Evolutionary conservation across 1,140 invertebrate genomes (phyloP).

Genomic region (Asobara japonica): DNA sequence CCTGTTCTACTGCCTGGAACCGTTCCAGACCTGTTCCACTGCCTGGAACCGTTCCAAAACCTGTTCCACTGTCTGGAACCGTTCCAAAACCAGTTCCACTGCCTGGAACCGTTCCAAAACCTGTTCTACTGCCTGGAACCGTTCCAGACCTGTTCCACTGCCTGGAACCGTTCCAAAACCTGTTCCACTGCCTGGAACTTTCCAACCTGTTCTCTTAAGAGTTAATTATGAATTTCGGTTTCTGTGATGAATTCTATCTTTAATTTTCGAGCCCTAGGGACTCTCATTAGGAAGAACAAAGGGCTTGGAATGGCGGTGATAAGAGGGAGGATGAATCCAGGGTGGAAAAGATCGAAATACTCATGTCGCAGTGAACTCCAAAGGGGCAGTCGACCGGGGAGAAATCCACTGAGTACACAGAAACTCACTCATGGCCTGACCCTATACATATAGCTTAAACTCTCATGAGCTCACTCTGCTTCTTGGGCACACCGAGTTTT

Average conservation of each 20-base stretch:
- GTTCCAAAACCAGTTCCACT: too few relatives aligned
- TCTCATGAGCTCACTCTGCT: background rate
- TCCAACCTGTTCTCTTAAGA: background rate
- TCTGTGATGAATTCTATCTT: background rate
- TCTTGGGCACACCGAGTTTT: background rate
- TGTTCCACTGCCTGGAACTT: too few relatives aligned
- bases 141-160: too few relatives aligned
- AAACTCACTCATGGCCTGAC: slow-evolving; percentile 25
- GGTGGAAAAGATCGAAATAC: slow-evolving; percentile 8
- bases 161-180: too few relatives aligned
- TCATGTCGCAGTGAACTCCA: background rate
- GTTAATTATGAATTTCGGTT: background rate
- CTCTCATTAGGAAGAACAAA: background rate
- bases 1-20: too few relatives aligned
- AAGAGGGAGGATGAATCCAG: slow-evolving; percentile 1
- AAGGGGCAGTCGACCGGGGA: background rate
- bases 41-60: too few relatives aligned
- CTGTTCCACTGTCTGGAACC: too few relatives aligned
- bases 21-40: too few relatives aligned
- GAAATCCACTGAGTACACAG: slow-evolving; percentile 25
- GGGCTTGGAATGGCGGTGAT: background rate
- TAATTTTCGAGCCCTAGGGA: background rate
- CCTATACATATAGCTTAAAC: background rate
- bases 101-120: too few relatives aligned
- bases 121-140: too few relatives aligned